phyloP scores from a whole-genome alignment of 2,797 vertebrate species.

The Pseudotriccus pelzelni region DNA sequence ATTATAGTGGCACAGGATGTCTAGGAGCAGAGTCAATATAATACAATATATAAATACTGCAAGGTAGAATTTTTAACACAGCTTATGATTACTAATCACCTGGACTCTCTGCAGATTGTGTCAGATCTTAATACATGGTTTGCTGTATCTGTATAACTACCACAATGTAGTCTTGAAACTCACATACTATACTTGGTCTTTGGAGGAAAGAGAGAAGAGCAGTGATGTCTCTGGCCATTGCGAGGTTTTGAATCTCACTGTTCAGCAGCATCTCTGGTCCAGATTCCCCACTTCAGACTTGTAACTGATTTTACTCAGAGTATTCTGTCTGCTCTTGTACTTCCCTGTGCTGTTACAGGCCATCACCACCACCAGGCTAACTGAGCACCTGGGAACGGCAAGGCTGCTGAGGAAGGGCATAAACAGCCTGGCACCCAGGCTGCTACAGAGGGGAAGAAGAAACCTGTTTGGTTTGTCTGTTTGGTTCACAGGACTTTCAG shows the following conservation, averaged over 20 bases:
- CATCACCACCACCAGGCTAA: accelerated
- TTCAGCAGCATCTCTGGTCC: background rate
- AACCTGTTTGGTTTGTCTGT: background rate
- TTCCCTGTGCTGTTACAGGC: background rate
- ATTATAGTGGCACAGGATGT: background rate
- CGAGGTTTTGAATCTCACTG: accelerated
- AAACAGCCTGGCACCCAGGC: background rate
- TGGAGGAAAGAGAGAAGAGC: background rate
- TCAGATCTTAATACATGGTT: background rate
- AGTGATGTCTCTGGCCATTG: accelerated
- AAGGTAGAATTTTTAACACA: background rate
- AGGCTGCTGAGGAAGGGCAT: accelerated
- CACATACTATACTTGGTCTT: background rate
- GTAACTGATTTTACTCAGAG: background rate
- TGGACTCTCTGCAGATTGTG: background rate
- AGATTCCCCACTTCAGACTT: background rate
- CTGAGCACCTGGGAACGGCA: background rate
- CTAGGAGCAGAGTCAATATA: background rate
- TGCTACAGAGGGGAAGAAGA: background rate
- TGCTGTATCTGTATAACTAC: background rate
- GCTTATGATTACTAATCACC: background rate
- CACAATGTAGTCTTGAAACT: background rate
- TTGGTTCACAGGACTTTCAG: background rate
- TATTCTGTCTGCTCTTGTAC: background rate
- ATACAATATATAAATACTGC: background rate